Evolutionary conservation across 2,797 vertebrate genomes (phyloP).

Genomic region (Propithecus perrieri): DNA sequence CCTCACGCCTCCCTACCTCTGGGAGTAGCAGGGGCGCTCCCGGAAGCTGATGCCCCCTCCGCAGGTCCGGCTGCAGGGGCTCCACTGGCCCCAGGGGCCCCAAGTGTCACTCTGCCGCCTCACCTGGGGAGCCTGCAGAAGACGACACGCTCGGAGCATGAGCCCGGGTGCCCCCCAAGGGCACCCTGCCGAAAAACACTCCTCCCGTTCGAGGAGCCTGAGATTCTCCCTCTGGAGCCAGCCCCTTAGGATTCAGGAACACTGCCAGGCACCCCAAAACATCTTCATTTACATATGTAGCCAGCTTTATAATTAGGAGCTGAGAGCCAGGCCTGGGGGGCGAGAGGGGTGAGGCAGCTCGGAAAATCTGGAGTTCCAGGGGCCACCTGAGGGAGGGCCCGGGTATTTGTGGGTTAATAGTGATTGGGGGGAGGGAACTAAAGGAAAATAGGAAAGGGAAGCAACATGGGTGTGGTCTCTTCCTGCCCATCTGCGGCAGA

Average conservation of each 20-base stretch:
- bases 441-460: background rate
- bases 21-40: slow-evolving; percentile 90
- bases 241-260: background rate
- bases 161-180: background rate
- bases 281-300: background rate
- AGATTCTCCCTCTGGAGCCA: background rate
- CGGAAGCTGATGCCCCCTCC: slow-evolving; percentile 91
- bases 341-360: background rate
- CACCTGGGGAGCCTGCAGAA: slow-evolving; percentile 61
- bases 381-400: background rate
- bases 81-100: slow-evolving; percentile 92
- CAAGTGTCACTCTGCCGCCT: slow-evolving; percentile 87
- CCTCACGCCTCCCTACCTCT: slow-evolving; percentile 86
- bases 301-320: background rate
- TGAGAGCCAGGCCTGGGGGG: background rate
- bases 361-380: background rate
- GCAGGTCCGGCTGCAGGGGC: slow-evolving; percentile 94
- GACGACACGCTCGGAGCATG: accelerated
- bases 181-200: background rate
- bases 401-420: background rate
- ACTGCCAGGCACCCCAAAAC: background rate
- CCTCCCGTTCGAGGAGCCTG: background rate
- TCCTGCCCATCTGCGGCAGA: background rate
- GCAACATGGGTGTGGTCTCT: no score
- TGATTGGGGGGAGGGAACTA: background rate